Evolutionary conservation across 2,888 invertebrate genomes (phyloP).

Genomic region (Tachina lurida): DNA sequence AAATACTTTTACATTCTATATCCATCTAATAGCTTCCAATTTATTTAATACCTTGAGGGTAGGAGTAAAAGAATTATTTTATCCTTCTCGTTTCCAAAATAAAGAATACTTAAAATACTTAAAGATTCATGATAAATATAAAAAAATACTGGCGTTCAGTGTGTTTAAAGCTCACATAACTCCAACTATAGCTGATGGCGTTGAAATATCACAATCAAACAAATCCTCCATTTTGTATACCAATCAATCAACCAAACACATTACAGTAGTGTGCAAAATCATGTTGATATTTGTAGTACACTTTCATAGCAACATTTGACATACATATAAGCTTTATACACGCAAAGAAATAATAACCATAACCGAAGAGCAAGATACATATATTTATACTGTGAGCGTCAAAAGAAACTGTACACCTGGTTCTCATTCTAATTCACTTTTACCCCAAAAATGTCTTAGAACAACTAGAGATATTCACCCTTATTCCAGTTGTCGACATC

Average conservation of each 20-base stretch:
- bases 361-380: too few species aligned
- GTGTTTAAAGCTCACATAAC: slow-evolving; percentile 32
- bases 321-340: not conserved
- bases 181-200: not conserved
- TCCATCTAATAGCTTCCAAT: slow-evolving; percentile 64
- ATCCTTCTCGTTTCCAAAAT: not conserved
- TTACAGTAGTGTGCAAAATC: not conserved
- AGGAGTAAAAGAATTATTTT: not conserved
- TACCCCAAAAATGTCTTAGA: too few species aligned
- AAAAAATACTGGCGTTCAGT: slow-evolving; percentile 29
- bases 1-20: slow-evolving; percentile 53
- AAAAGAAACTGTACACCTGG: too few species aligned
- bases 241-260: not conserved
- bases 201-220: slow-evolving; percentile 18
- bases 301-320: not conserved
- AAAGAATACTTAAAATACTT: not conserved
- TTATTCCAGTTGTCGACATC: too few species aligned
- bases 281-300: not conserved
- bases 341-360: not conserved
- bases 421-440: too few species aligned
- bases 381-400: too few species aligned
- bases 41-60: slow-evolving; percentile 54
- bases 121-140: slow-evolving; percentile 44
- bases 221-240: slow-evolving; percentile 19
- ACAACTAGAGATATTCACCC: too few species aligned